Evolutionary conservation across 2,888 invertebrate species (phyloP).

Genomic region (Galerucella pusilla): DNA sequence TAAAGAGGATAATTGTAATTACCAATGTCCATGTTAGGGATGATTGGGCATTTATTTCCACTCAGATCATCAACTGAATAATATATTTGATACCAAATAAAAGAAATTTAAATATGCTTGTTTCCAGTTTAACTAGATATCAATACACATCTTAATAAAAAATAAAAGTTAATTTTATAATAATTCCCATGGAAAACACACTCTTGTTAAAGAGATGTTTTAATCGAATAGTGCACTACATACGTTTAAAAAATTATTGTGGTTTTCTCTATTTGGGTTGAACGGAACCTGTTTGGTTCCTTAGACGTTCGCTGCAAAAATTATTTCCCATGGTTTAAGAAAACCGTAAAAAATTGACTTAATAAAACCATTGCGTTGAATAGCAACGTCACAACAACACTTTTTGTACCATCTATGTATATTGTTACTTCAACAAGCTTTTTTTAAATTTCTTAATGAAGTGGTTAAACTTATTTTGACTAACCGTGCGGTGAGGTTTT

Average conservation of each 20-base stretch:
- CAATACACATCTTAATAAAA: neutral
- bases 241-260: neutral
- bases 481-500: slow-evolving; percentile 1
- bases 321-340: slow-evolving; percentile 31
- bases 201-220: neutral
- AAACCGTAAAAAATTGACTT: slow-evolving; percentile 28
- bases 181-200: slow-evolving; percentile 5
- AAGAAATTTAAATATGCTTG: too few relatives aligned
- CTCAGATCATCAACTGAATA: too few relatives aligned
- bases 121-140: too few relatives aligned
- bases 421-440: slow-evolving; percentile 13
- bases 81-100: too few relatives aligned
- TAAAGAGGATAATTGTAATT: too few relatives aligned
- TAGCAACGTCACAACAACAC: slow-evolving; percentile 26
- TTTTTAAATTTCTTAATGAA: slow-evolving; percentile 1
- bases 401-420: slow-evolving; percentile 26
- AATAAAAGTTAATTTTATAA: neutral
- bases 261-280: slow-evolving; percentile 2
- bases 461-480: slow-evolving; percentile 16
- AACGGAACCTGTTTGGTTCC: neutral
- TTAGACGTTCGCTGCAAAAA: slow-evolving; percentile 17
- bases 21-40: too few relatives aligned
- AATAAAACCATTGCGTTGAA: slow-evolving; percentile 2
- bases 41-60: too few relatives aligned
- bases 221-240: slow-evolving; percentile 6